phyloP scores from a whole-genome alignment of 1,140 invertebrate species.

The Drosophila trapezifrons region DNA sequence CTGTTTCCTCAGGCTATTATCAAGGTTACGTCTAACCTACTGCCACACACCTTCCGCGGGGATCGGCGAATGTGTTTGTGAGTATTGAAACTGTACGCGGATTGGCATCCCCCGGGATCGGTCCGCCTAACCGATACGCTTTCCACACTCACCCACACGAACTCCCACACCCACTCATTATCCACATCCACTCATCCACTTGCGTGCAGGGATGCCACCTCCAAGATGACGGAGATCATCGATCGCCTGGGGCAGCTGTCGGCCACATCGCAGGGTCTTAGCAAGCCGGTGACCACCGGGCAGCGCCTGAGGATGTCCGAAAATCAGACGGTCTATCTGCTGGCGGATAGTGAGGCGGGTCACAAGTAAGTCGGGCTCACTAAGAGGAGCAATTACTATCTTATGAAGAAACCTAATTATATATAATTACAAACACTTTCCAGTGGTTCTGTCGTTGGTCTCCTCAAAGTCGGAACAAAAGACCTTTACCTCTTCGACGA shows the following conservation, averaged over 20 bases:
- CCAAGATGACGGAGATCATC: slow-evolving; percentile 87
- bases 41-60: slow-evolving; percentile 87
- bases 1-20: slow-evolving; percentile 86
- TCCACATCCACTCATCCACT: slow-evolving; percentile 5
- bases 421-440: not conserved
- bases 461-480: slow-evolving; percentile 94
- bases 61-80: slow-evolving; percentile 86
- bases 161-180: slow-evolving; percentile 7
- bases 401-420: not conserved
- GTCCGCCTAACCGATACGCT: slow-evolving; percentile 58
- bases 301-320: slow-evolving; percentile 88
- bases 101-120: slow-evolving; percentile 12
- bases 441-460: slow-evolving; percentile 89
- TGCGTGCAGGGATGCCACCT: slow-evolving; percentile 86
- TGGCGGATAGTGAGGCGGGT: slow-evolving; percentile 86
- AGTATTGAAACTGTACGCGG: slow-evolving; percentile 84
- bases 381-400: not conserved
- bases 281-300: slow-evolving; percentile 89
- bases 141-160: slow-evolving; percentile 62
- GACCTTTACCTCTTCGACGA: slow-evolving; percentile 93
- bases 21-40: slow-evolving; percentile 86
- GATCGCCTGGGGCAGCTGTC: slow-evolving; percentile 90
- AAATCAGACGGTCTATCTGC: slow-evolving; percentile 88
- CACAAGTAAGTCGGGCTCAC: slow-evolving; percentile 85
- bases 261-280: slow-evolving; percentile 89